These are phyloP conservation scores for Centruroides sculpturatus DNA, from an alignment of 1,140 invertebrate genomes.

Conservation along the genomic window DNA sequence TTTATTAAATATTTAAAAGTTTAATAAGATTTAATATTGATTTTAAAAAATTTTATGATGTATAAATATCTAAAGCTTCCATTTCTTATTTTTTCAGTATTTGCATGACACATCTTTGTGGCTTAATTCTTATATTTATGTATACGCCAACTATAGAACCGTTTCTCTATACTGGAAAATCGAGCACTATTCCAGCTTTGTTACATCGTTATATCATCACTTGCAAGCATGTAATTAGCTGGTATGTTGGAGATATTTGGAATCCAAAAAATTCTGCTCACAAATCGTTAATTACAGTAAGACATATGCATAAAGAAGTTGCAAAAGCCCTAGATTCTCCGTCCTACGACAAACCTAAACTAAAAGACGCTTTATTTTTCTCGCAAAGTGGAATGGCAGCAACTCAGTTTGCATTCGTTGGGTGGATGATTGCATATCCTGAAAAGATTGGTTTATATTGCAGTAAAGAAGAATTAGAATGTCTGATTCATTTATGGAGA, in stretches of 20 bases:
- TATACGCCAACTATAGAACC: conserved; percentile 18
- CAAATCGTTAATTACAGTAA: conserved; percentile 31
- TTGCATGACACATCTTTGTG: conserved; percentile 15
- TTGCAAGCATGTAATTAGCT: conserved; percentile 48
- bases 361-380: conserved; percentile 22
- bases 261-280: conserved; percentile 26
- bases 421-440: conserved; percentile 49
- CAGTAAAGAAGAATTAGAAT: conserved; percentile 44
- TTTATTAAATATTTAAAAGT: too few species aligned
- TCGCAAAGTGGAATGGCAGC: conserved; percentile 67
- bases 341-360: background rate
- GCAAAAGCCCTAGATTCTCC: conserved; percentile 10
- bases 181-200: conserved; percentile 35
- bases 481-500: conserved; percentile 66
- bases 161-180: conserved; percentile 33
- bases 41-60: too few species aligned
- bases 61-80: too few species aligned
- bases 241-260: conserved; percentile 52
- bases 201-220: conserved; percentile 62
- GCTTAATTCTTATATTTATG: conserved; percentile 16
- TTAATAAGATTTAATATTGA: too few species aligned
- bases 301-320: conserved; percentile 29
- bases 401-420: conserved; percentile 55
- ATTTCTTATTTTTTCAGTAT: conserved; percentile 7
- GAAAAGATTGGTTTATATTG: conserved; percentile 43